phyloP scores from a whole-genome alignment of 1,140 invertebrate species.

The Vanessa atalanta region DNA sequence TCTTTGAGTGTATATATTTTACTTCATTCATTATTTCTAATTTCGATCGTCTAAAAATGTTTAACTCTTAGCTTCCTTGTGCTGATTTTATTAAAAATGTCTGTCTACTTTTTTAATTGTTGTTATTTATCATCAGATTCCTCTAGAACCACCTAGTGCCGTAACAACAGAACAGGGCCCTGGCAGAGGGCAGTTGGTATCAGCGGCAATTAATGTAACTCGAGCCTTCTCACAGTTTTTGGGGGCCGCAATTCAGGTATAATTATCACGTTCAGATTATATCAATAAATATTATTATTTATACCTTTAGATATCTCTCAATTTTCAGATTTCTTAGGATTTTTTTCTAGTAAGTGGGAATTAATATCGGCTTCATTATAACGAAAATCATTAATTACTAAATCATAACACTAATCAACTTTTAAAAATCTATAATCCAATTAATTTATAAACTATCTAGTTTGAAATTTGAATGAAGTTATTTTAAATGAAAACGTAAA shows the following conservation, averaged over 20 bases:
- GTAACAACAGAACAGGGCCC: constrained; percentile 67
- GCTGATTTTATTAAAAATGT: background rate
- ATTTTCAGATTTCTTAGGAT: background rate
- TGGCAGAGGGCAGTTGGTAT: constrained; percentile 83
- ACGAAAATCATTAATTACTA: constrained; percentile 16
- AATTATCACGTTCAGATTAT: background rate
- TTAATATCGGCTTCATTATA: constrained; percentile 9
- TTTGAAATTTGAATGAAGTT: too few relatives aligned
- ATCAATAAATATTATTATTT: background rate
- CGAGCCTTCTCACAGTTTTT: constrained; percentile 87
- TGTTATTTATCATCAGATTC: constrained; percentile 56
- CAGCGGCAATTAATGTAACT: constrained; percentile 86
- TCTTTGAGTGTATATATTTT: background rate
- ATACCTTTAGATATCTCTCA: background rate
- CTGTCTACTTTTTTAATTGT: background rate
- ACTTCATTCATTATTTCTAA: background rate
- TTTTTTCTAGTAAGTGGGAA: background rate
- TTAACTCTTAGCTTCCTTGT: background rate
- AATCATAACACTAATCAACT: constrained; percentile 3
- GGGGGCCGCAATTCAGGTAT: constrained; percentile 86
- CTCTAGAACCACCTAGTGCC: constrained; percentile 75
- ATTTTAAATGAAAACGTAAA: too few relatives aligned
- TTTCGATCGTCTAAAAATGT: background rate
- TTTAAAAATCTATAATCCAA: background rate
- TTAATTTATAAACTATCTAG: too few relatives aligned